These are phyloP conservation scores for Lepus townsendii DNA, from an alignment of 2,797 vertebrate species.

Conservation along the genomic window DNA sequence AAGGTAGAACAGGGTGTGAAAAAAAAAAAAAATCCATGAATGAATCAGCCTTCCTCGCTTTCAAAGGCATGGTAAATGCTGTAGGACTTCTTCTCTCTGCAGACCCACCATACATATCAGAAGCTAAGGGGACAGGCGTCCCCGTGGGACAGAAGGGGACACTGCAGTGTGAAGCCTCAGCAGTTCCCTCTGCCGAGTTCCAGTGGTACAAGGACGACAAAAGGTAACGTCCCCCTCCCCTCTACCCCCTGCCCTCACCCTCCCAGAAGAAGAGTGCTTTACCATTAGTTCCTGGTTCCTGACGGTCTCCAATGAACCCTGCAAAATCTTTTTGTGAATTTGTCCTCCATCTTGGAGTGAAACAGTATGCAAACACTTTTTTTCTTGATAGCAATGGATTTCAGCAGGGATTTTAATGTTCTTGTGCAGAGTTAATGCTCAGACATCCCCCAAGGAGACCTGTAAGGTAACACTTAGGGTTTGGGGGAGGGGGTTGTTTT, in stretches of 20 bases:
- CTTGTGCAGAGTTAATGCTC: not conserved
- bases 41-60: not conserved
- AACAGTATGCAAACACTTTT: not conserved
- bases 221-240: conserved; percentile 85
- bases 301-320: not conserved
- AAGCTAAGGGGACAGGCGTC: conserved; percentile 94
- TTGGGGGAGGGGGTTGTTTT: no score
- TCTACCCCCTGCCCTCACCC: rapidly evolving
- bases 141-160: conserved; percentile 96
- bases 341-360: not conserved
- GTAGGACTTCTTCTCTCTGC: not conserved
- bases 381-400: not conserved
- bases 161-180: conserved; percentile 96
- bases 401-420: not conserved
- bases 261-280: not conserved
- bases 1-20: rapidly evolving
- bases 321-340: not conserved
- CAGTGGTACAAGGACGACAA: conserved; percentile 99
- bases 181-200: conserved; percentile 96
- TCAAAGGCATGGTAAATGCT: not conserved
- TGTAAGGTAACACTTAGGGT: not conserved
- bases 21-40: not conserved
- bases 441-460: not conserved
- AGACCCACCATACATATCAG: conserved; percentile 97
- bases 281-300: not conserved